These are phyloP conservation scores for Gymnocephalus cernua DNA, from an alignment of 2,113 vertebrate genomes.

Conservation along the genomic window DNA sequence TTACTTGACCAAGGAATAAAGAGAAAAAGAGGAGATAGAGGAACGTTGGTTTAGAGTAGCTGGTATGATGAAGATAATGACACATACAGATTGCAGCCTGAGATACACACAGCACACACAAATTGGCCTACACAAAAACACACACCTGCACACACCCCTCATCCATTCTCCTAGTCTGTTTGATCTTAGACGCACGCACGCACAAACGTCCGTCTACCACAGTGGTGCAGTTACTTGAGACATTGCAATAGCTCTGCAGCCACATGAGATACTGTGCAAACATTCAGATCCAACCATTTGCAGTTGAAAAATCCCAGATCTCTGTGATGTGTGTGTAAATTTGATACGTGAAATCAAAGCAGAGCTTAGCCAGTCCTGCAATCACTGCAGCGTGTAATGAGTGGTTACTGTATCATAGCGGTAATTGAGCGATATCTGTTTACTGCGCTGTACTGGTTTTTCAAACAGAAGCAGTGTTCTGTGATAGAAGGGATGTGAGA, in stretches of 20 bases:
- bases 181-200: not conserved
- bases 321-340: conserved; percentile 35
- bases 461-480: conserved; percentile 11
- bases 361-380: conserved; percentile 22
- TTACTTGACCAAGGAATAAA: not conserved
- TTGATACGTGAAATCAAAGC: conserved; percentile 39
- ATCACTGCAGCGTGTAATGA: conserved; percentile 28
- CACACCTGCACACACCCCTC: conserved; percentile 20
- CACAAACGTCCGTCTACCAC: not conserved
- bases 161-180: not conserved
- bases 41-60: not conserved
- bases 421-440: conserved; percentile 29
- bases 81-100: conserved; percentile 8
- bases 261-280: conserved; percentile 30
- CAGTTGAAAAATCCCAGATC: not conserved
- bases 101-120: conserved; percentile 3
- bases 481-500: conserved; percentile 16
- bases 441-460: conserved; percentile 24
- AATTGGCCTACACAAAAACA: not conserved
- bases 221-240: not conserved
- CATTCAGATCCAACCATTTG: conserved; percentile 16
- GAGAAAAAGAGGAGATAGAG: not conserved
- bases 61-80: conserved; percentile 29
- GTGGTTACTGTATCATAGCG: conserved; percentile 7
- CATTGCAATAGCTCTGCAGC: not conserved